Base-by-base conservation (phyloP, 2,888 invertebrate genomes). In the Synergus japonicus region DNA sequence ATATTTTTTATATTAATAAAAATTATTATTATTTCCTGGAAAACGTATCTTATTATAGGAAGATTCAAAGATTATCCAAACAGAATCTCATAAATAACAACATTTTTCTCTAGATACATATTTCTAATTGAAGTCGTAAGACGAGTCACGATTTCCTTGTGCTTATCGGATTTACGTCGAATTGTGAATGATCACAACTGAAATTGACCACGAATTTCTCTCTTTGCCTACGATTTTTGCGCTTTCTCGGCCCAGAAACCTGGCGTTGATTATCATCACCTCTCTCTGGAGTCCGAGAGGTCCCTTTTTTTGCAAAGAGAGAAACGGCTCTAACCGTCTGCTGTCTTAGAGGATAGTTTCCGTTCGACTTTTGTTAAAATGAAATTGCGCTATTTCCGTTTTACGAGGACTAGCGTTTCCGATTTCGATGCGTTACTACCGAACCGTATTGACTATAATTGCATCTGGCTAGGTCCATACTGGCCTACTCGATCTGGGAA, bases 381-480 rank as follows among this genome's bases (percentile, higher is more conserved):
- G 80, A 46, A 58, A 78, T 79, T 46, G 60, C 77, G 64, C 60
- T 79, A 82, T 81, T 82, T 82, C 79, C 82, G 78, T 83, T 83
- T 82, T 81, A 82, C 79, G 79, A 81, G 77, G 69, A 66, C 64
- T 73, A 78, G 64, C 67, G 77, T 79, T 79, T 63, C 78, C 81
- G 78, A 76, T 81, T 81, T 78, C 64, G 60, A 78, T 64, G 77
- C 67, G 73, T 78, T 79, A 78, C 80, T 64, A 79, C 79, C 67
- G 73, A 79, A 78, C 77, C 69, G 67, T 77, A 64, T 76, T 69
- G 69, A 78, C 73, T 77, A 79, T 60, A 79, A 65, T 76, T 81
- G 80, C 81, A 81, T 78, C 82, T 89, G 91, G 89, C 90, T 90
- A 91, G 90, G 90, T 90, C 88, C 84, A 87, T 86, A 78, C 79